phyloP scores from a whole-genome alignment of 2,113 vertebrate species.

The Pachypanchax playfairii region DNA sequence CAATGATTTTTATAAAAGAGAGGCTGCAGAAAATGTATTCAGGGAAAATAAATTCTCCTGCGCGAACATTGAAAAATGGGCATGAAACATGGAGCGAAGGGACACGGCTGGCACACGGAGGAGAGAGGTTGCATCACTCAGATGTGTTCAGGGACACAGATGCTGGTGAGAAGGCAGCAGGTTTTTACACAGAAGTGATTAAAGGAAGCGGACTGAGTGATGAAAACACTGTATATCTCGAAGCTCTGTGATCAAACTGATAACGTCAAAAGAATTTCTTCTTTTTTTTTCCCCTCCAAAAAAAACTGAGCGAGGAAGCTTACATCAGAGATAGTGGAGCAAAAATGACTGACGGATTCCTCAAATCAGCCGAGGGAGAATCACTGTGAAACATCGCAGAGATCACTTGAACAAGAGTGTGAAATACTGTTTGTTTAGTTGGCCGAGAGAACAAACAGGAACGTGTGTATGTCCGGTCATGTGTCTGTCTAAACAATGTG shows the following conservation, averaged over 20 bases:
- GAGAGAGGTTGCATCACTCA: conserved; percentile 30
- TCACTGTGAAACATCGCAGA: conserved; percentile 20
- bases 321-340: conserved; percentile 31
- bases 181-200: conserved; percentile 44
- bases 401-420: neutral
- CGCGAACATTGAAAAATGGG: conserved; percentile 41
- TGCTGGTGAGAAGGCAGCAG: conserved; percentile 14
- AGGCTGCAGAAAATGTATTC: conserved; percentile 54
- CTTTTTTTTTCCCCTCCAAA: too few relatives aligned
- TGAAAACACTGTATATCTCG: conserved; percentile 41
- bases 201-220: conserved; percentile 37
- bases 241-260: conserved; percentile 59
- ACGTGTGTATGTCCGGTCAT: conserved; percentile 11
- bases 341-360: conserved; percentile 48
- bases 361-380: conserved; percentile 20
- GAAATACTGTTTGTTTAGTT: conserved; percentile 5
- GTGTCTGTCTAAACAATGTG: conserved; percentile 7
- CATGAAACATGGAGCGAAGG: conserved; percentile 34
- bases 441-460: conserved; percentile 20
- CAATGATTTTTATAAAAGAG: conserved; percentile 66
- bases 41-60: conserved; percentile 54
- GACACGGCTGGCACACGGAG: conserved; percentile 41
- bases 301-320: conserved; percentile 42
- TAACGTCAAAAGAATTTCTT: conserved; percentile 52
- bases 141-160: conserved; percentile 24